phyloP scores from a whole-genome alignment of 2,797 vertebrate species.

The Gallirallus australis region DNA sequence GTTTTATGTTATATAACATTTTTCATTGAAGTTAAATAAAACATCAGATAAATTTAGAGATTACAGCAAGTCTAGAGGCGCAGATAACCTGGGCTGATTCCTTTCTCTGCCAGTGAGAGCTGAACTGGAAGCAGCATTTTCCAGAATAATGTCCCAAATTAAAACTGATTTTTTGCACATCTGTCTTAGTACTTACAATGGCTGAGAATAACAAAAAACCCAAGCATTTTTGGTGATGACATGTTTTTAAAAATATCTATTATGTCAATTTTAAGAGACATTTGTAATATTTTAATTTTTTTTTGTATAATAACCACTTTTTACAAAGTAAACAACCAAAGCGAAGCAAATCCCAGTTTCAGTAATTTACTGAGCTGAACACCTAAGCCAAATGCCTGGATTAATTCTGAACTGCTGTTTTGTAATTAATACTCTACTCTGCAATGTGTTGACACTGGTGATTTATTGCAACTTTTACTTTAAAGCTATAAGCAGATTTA shows the following conservation, averaged over 20 bases:
- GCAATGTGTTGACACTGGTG: neutral
- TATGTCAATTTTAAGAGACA: neutral
- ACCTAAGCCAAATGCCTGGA: neutral
- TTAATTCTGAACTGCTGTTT: neutral
- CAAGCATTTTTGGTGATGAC: neutral
- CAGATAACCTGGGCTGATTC: neutral
- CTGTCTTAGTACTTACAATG: neutral
- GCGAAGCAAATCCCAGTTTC: neutral
- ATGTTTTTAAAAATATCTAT: neutral
- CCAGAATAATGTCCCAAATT: neutral
- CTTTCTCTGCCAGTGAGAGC: neutral
- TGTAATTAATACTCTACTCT: neutral
- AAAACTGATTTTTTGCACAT: neutral
- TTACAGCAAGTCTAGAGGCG: neutral
- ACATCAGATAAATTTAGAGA: neutral
- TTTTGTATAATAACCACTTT: neutral
- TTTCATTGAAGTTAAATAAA: conserved; percentile 1
- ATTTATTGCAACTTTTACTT: conserved; percentile 4
- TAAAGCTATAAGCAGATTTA: neutral
- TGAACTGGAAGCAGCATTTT: neutral
- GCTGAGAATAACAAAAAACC: neutral
- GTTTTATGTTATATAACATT: neutral
- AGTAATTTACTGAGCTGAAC: neutral
- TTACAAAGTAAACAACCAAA: conserved; percentile 14
- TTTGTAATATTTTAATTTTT: neutral